Evolutionary conservation across 2,113 vertebrate genomes (phyloP), one percentile per base, ranked within the genome.

Genomic region (Pitta sordida): DNA sequence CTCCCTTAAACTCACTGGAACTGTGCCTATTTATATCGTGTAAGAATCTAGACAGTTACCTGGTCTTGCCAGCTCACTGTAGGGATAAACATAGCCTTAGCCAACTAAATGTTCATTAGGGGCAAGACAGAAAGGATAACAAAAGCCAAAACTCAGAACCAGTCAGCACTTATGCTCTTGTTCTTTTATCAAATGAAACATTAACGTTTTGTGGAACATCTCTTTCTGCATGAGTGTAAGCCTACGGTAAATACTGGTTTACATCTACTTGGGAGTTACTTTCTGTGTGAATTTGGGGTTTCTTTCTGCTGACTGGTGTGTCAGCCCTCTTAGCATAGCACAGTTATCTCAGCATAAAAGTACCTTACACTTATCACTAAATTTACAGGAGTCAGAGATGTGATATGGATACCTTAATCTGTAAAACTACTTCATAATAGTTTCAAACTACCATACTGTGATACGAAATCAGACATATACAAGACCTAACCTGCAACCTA

Each of bases 81-180:
- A 58, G 77, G 88, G 78, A 77, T 89, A 89, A 93, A 87, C 81
- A 93, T 39, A 58, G 70, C 86, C 95, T 79, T 46, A 65, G 76
- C 74, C 86, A 95, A 87, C 91, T 91, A 91, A 79, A 80, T 41
- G 77, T 95, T 96, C 91, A 74, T 94, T 82, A 91, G 53, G 46
- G 51, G 74, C 53, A 75, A 46, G 77, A 15, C 11, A 1, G 68
- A 68, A 48, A 82, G 69, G 52, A 58, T 34, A 56, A 12, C 67
- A 90, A 84, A 24, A 94, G 83, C 60, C 90, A 78, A 71, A 60
- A 37, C 86, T 58, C 51, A 43, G 63, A 43, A 52, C 36, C 77
- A 76, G 73, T 79, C 83, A 79, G 76, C 86, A 65, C 30, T 90
- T 62, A 46, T 0, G n/a, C 80, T 86, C 10, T 44, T 63, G 56